phyloP scores from a whole-genome alignment of 1,140 invertebrate genomes.

The Mylabris phalerata region DNA sequence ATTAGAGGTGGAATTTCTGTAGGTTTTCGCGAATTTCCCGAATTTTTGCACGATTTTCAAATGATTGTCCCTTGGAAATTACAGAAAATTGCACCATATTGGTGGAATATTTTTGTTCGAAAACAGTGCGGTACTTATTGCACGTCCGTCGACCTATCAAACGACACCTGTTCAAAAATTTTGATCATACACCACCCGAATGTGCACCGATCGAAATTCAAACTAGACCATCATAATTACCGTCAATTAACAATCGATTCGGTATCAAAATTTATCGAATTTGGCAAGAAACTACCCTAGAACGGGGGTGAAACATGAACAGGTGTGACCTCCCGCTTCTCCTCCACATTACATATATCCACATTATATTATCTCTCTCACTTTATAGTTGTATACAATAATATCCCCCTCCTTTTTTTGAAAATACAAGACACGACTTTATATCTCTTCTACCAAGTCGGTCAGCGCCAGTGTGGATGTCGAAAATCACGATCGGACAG shows the following conservation, averaged over 20 bases:
- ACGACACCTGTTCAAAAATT: conserved; percentile 27
- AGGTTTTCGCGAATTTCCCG: no score
- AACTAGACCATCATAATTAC: no score
- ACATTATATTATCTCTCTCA: background rate
- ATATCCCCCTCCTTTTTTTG: no score
- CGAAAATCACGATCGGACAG: conserved; percentile 30
- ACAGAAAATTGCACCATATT: no score
- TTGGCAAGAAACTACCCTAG: conserved; percentile 5
- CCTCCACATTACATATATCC: conserved; percentile 7
- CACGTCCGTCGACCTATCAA: conserved; percentile 24
- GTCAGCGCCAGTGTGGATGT: conserved; percentile 33
- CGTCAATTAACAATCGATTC: no score
- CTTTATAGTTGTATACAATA: background rate
- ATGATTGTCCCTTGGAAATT: no score
- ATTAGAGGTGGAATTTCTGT: no score
- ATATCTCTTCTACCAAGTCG: conserved; percentile 23
- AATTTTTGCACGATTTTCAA: no score
- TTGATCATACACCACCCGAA: background rate
- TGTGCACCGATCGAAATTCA: no score
- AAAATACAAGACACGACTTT: background rate
- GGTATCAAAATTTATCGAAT: no score
- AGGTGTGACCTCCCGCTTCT: conserved; percentile 31
- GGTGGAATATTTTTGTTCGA: no score
- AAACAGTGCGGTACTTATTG: conserved; percentile 18
- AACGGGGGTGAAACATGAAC: conserved; percentile 35